Evolutionary conservation across 1,140 invertebrate species (phyloP), one percentile per base, ranked within the genome.

Genomic region (Papilio helenus): DNA sequence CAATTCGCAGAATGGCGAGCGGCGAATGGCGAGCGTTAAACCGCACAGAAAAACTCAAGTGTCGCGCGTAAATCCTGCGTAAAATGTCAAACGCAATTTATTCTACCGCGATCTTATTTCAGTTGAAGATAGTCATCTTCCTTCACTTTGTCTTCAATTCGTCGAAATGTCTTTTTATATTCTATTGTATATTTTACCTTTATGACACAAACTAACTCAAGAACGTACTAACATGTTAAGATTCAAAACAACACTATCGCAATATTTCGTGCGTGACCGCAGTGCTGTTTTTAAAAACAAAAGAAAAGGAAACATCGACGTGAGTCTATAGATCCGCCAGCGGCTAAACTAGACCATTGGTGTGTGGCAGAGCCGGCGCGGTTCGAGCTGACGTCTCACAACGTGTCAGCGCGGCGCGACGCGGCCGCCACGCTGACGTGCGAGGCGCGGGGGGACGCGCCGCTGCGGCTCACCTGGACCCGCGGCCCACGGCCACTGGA

Each of bases 381-480:
- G 82, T 98, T 98, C 90, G 97, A 97, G 85, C 95, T 96, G 84
- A 96, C 96, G 34, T 96, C 96, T 16, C 96, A 96, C 85, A 97
- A 97, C 87, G 95, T 97, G 72, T 96, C 97, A 2, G 96, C 97
- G 71, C 95, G 97, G 79, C 92, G 97, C 80, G 95, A 97, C 44
- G 96, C 97, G 86, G 95, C 96, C 2, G 96, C 97, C 1, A 96
- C 95, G 5, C 93, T 99, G 29, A 95, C 97, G n/a, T 99, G 98
- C 89, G 96, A 97, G 80, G 98, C 98, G 3, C 96, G 97, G 81
- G 98, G 98, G 1, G 98, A 99, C 91, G 96, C 96, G 83, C 98
- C 98, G 1, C 96, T 99, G 68, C 96, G 97, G 79, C 96, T 99
- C 29, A 95, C 96, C 10, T 99, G 98, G 97, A 95, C 95, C 42